Base-by-base conservation (phyloP, 2,888 invertebrate species). In the Heliconius ethilla region DNA sequence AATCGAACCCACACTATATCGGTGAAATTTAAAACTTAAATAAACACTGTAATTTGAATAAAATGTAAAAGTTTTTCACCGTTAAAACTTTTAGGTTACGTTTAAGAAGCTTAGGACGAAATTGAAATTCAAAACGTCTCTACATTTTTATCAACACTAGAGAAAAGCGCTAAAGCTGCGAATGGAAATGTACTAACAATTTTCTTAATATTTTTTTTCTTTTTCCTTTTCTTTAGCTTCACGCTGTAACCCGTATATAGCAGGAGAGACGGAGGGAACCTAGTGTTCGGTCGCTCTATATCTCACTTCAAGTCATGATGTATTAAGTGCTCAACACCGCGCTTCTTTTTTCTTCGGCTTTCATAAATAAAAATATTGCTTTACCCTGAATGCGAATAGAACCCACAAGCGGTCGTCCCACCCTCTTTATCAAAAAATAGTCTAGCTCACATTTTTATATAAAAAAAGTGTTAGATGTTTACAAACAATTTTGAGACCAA, bases 111-210 rank as follows among this genome's bases (percentile, higher is more conserved):
- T 59, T 72, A 72, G 72, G 7, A 72, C 37, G 37, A 55, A 72
- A 72, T 72, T 72, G 72, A 72, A 72, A 72, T 72, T 72, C 72
- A 59, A 72, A 37, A 37, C 55, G 55, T 29, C 29, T 72, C 55
- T 33, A 33, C 72, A 72, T 72, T 72, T 72, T 59, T 72, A 72
- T 72, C 72, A 72, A 72, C 72, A 59, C 33, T 59, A 59, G 55
- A 59, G 55, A 59, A 37, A 13, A 15, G 37, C 33, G 72, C 15
- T n/a, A 59, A 72, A 59, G 37, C 55, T 59, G 72, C 15, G 18
- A 59, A 59, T 15, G 9, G 33, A 72, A 72, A 72, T 72, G 37
- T 72, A 59, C n/a, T 2, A 55, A 55, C n/a, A 29, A 6, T 72
- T 59, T 51, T 27, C 27, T 45, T 45, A 70, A 22, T 51, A 7